Base-by-base conservation (phyloP, 2,888 invertebrate genomes). In the Periphyllus acericola region DNA sequence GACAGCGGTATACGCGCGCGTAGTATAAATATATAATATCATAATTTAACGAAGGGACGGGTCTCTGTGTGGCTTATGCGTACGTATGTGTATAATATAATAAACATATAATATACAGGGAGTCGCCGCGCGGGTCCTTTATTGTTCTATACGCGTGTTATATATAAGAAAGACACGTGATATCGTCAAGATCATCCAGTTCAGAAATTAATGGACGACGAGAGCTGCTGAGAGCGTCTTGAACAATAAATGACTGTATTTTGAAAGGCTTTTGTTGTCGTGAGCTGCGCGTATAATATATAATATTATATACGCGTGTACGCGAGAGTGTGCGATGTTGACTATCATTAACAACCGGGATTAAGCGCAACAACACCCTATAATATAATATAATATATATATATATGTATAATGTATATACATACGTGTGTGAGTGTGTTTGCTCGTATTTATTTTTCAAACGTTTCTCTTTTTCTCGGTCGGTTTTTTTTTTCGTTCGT, bases 231-330 rank as follows among this genome's bases (percentile, higher is more conserved):
- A 46, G 66, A 78, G 29, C 71, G 71, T 80, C 86, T 86, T 29
- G 46, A 68, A 86, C 79, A 72, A 80, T 86, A 80, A 86, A 86
- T 72, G 34, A 55, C 40, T 80, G 71, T 71, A 32, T 72, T 60
- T 80, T 29, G 78, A 85, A 85, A 85, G 78, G 86, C 86, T 86
- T 86, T 86, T 86, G 86, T 86, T 86, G 71, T 86, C 79, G 79
- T 68, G 66, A 25, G 66, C n/a, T n/a, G 2, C 32, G 52, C 60
- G 36, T 25, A 25, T 14, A n/a, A n/a, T n/a, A n/a, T 46, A 46
- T 46, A 11, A 60, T 60, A 60, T 60, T 25, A 60, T 60, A 60
- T 32, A 55, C n/a, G 55, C 17, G 79, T 25, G 19, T 32, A 32
- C 55, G n/a, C 46, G 52, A 9, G 32, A 9, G 29, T 72, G 81